Base-by-base conservation (phyloP, 2,888 invertebrate species). In the Poecilus cupreus region DNA sequence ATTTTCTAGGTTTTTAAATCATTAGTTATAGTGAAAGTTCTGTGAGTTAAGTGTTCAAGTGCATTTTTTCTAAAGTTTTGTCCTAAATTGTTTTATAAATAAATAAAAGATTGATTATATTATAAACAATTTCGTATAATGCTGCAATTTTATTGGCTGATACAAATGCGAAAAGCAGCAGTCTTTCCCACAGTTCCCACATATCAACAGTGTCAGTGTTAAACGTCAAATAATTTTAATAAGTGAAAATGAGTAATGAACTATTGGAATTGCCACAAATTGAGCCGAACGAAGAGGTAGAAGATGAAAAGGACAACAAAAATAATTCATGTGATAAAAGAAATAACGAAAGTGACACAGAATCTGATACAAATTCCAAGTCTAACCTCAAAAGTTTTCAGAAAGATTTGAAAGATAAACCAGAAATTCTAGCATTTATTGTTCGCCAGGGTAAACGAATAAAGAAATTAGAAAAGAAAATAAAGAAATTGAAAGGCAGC, bases 401-500 rank as follows among this genome's bases (percentile, higher is more conserved):
- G 37, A 80, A 89, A 46, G 88, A 90, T 82, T 86, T 94, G 32
- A 89, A 89, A 85, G 91, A 92, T 83, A 90, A 92, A 82, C 94
- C 94, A 8, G 91, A 93, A 84, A 90, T 93, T 13, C 83, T 92
- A 39, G 89, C 90, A 83, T 91, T 92, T 80, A 91, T 94, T 84
- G 86, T 91, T 51, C 91, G 91, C 85, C 90, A 94, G 86, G 91
- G 92, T 82, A 90, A 90, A 37, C 89, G 89, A 82, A 90, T 94
- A 51, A 89, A 89, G 77, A 90, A 89, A 84, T 94, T 93, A 85
- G 91, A 91, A 37, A 90, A 89, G 81, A 90, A 93, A 83, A 87
- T 95, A 64, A 89, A 89, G 77, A 91, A 91, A 85, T 89, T 94
- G 75, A 92, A 91, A 86, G 88, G 89, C n/a, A 91, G 91, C 86